Percentiles rank a stretch among this genome's conserved stretches.
phyloP scores from a whole-genome alignment of 2,888 invertebrate genomes.

The Eumacrocentrus americanus region DNA sequence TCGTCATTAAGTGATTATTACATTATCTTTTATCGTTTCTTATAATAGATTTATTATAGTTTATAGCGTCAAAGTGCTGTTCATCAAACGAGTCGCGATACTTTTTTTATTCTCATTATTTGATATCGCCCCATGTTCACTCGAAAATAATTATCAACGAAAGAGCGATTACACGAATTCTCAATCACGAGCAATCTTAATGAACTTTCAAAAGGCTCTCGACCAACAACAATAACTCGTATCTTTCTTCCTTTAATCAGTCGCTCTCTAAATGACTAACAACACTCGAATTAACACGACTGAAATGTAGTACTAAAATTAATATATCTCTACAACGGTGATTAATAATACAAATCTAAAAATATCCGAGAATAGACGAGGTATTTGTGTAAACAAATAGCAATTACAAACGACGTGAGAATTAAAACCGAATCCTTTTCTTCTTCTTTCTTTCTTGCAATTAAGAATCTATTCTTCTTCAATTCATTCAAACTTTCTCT shows the following conservation, averaged over 20 bases:
- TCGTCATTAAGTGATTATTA: conserved; percentile 21
- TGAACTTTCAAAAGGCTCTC: background rate
- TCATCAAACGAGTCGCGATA: conserved; percentile 17
- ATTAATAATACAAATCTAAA: background rate
- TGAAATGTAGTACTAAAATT: background rate
- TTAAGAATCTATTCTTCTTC: background rate
- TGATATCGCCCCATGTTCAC: background rate
- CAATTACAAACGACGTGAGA: too few relatives aligned
- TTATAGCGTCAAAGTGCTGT: conserved; percentile 14
- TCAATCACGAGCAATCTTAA: background rate
- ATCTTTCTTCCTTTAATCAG: conserved; percentile 5
- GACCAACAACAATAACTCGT: background rate
- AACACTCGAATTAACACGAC: conserved; percentile 10
- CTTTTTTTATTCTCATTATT: conserved; percentile 6
- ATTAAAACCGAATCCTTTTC: background rate
- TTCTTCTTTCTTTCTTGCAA: background rate
- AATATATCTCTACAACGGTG: background rate
- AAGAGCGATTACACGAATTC: background rate
- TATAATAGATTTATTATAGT: conserved; percentile 16
- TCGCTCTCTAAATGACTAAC: conserved; percentile 10
- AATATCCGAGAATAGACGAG: background rate
- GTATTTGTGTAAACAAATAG: too few relatives aligned
- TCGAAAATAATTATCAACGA: background rate
- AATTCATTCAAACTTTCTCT: too few relatives aligned
- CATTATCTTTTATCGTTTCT: conserved; percentile 10